Percentiles rank a stretch among this genome's conserved stretches.
Conservation (phyloP, 1,140 invertebrate genomes). For the roundworm (Caenorhabditis elegans) region WBcel235 BX284602.5:848501-849000, state of each 20-base stretch:
- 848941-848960: no score
- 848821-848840: not conserved
- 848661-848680: not conserved
- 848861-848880: no score
- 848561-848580: constrained; percentile 62
- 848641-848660: constrained; percentile 51
- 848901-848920: no score
- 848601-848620: constrained; percentile 51
- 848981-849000: no score
- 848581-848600: constrained; percentile 71
- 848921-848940: no score
- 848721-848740: not conserved
- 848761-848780: not conserved
- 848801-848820: not conserved
- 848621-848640: not conserved
- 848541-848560: not conserved
- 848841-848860: no score
- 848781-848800: not conserved
- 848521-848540: not conserved
- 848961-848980: no score
- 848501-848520: no score
- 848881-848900: no score
- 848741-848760: not conserved
- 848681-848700: not conserved
- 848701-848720: not conserved